Percentiles rank a stretch among this genome's conserved stretches.
Evolutionary conservation across 2,113 vertebrate species (phyloP).

Genomic region (Leucopsar rothschildi): DNA sequence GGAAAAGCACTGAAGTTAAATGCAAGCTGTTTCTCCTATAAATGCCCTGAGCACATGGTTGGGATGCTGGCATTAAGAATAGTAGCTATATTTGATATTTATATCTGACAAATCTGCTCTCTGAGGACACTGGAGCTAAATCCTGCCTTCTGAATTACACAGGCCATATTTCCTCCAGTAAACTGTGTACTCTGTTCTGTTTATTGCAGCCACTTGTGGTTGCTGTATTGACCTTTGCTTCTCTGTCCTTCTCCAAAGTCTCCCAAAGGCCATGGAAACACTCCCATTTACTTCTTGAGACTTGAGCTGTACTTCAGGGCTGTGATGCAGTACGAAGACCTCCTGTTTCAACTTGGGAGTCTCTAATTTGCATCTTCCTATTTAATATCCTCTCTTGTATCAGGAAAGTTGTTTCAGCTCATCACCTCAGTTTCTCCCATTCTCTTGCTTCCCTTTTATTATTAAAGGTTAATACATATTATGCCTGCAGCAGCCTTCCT

Average conservation of each 20-base stretch:
- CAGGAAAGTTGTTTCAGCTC: background rate
- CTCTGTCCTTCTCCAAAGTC: background rate
- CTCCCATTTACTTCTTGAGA: background rate
- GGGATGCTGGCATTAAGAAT: conserved; percentile 37
- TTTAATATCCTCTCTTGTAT: background rate
- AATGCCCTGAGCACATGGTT: conserved; percentile 24
- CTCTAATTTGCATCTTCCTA: background rate
- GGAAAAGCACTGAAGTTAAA: background rate
- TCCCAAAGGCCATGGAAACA: background rate
- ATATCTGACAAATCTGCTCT: conserved; percentile 30
- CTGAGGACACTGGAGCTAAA: conserved; percentile 8
- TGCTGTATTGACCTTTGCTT: conserved; percentile 24
- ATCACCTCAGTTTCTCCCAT: background rate
- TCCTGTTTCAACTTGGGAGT: background rate
- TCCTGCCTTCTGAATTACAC: conserved; percentile 35
- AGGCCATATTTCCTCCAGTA: conserved; percentile 2
- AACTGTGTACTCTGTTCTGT: conserved; percentile 24
- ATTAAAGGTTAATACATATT: background rate
- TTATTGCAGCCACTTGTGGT: conserved; percentile 37
- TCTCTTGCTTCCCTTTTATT: background rate
- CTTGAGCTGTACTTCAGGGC: accelerated
- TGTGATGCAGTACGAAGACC: background rate
- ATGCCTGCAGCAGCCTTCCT: background rate
- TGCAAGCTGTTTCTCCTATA: conserved; percentile 20
- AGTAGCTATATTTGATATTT: conserved; percentile 54